phyloP scores from a whole-genome alignment of 2,888 invertebrate genomes.

The Lapara coniferarum region DNA sequence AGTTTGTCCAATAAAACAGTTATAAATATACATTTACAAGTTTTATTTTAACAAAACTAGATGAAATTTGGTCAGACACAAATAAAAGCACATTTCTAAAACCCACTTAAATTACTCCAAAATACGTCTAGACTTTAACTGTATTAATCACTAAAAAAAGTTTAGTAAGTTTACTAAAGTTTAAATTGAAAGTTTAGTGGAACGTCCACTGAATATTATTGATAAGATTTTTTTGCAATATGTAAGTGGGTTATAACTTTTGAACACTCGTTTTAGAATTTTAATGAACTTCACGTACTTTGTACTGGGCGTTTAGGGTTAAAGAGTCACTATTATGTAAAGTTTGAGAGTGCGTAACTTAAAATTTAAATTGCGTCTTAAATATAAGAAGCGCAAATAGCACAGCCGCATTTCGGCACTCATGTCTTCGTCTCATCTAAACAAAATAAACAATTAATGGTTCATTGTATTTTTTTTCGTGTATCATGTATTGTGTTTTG shows the following conservation, averaged over 20 bases:
- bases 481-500: too few species aligned
- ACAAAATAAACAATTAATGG: too few species aligned
- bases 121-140: conserved; percentile 28
- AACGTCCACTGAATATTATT: conserved; percentile 2
- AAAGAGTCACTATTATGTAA: background rate
- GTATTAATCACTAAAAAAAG: conserved; percentile 17
- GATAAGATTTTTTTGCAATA: background rate
- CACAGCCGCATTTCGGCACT: too few species aligned
- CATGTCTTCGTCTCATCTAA: too few species aligned
- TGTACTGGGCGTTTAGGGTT: background rate
- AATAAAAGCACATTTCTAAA: background rate
- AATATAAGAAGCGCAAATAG: too few species aligned
- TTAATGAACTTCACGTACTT: background rate
- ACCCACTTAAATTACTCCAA: conserved; percentile 20
- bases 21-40: background rate
- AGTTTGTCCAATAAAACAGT: too few species aligned
- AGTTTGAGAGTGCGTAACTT: background rate
- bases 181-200: background rate
- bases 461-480: too few species aligned
- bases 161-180: conserved; percentile 4
- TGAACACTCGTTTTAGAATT: conserved; percentile 14
- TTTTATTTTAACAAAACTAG: background rate
- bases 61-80: background rate
- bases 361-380: background rate
- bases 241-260: background rate